A percentile compares a stretch with the other conserved stretches of the same genome.
Evolutionary conservation across 64 coral and sea anemone species (phyloP).

Genomic region (Trachythela sp.): DNA sequence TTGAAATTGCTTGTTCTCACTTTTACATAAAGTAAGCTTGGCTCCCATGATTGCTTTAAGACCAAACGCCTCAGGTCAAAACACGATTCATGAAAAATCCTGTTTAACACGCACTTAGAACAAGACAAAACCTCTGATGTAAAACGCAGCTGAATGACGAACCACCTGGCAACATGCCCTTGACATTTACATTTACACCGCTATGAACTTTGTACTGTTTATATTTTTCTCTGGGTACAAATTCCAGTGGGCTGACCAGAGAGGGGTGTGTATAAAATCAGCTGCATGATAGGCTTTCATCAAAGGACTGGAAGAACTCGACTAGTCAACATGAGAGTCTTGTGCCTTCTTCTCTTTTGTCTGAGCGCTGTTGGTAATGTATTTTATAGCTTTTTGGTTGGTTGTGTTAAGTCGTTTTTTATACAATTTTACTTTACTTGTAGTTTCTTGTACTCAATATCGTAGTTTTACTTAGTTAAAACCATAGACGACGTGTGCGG

Average conservation of each 20-base stretch:
- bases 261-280: neutral
- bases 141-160: neutral
- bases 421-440: too few relatives aligned
- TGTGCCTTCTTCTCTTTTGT: neutral
- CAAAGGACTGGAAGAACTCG: neutral
- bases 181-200: neutral
- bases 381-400: neutral
- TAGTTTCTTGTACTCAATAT: too few relatives aligned
- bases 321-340: neutral
- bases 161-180: neutral
- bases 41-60: too few relatives aligned
- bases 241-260: neutral
- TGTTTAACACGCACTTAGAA: neutral
- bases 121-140: neutral
- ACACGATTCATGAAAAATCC: neutral
- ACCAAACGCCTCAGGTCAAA: neutral
- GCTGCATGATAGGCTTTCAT: neutral
- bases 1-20: too few relatives aligned
- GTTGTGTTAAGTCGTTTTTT: neutral
- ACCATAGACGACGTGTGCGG: too few relatives aligned
- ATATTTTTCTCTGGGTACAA: neutral
- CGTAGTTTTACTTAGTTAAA: too few relatives aligned
- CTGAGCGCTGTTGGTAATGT: neutral
- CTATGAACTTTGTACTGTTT: neutral
- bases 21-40: too few relatives aligned